A percentile compares a stretch with the other conserved stretches of the same genome.
Conservation (phyloP, 1,140 invertebrate genomes). For the Trypoxylus dichotomus region DNA sequence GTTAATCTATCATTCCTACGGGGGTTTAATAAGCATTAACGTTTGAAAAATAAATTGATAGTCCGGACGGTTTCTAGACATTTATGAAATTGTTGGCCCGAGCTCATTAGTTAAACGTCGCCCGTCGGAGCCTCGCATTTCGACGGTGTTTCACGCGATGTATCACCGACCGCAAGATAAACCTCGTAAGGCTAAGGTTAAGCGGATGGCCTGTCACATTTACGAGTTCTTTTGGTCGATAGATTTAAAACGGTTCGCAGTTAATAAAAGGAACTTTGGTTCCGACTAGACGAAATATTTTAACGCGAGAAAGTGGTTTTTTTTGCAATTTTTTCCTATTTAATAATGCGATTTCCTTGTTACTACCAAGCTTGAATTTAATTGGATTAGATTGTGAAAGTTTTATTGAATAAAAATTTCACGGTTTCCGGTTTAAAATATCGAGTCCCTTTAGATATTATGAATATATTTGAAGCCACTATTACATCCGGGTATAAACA, state of each 20-base stretch:
- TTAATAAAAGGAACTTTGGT: neutral
- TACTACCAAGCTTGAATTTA: too few relatives aligned
- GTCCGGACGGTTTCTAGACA: constrained; percentile 29
- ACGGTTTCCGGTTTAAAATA: too few relatives aligned
- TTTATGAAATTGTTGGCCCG: constrained; percentile 16
- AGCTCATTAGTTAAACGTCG: constrained; percentile 5
- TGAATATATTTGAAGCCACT: too few relatives aligned
- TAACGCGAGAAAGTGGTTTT: too few relatives aligned
- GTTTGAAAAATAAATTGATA: constrained; percentile 40
- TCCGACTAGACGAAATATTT: too few relatives aligned
- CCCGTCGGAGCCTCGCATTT: neutral
- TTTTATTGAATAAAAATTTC: too few relatives aligned
- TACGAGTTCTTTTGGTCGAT: neutral
- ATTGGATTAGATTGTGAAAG: too few relatives aligned
- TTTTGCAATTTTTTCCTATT: too few relatives aligned
- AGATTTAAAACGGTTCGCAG: neutral
- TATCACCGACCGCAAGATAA: neutral
- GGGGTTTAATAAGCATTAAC: constrained; percentile 35
- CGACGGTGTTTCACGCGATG: neutral
- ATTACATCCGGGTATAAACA: too few relatives aligned
- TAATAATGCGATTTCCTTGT: too few relatives aligned
- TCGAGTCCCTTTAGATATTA: too few relatives aligned
- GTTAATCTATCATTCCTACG: constrained; percentile 43
- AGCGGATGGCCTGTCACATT: constrained; percentile 1
- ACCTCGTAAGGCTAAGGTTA: neutral